Percentiles rank a stretch among this genome's conserved stretches.
Conservation (phyloP, 2,113 vertebrate genomes). For the Diadophis punctatus region DNA sequence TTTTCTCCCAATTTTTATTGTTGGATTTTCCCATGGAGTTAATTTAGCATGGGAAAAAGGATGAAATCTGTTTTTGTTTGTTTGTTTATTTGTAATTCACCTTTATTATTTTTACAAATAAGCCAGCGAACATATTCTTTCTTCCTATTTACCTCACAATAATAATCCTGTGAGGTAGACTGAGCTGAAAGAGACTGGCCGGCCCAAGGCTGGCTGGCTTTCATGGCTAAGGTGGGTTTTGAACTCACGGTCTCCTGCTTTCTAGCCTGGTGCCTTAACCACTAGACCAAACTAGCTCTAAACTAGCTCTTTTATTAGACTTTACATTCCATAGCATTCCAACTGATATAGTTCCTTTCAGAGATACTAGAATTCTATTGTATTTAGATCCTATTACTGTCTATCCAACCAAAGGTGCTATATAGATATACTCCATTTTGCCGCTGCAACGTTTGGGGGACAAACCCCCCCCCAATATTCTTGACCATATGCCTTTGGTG, state of each 20-base stretch:
- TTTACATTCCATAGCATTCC: background rate
- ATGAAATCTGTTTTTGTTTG: too few relatives aligned
- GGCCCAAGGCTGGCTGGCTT: background rate
- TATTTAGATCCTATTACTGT: background rate
- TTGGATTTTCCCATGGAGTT: background rate
- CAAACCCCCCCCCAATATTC: background rate
- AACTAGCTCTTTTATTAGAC: background rate
- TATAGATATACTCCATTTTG: background rate
- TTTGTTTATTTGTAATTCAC: background rate
- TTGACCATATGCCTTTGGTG: background rate
- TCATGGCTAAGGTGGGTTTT: background rate
- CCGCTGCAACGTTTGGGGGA: background rate
- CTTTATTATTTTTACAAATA: background rate
- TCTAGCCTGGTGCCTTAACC: background rate
- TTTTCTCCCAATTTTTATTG: background rate
- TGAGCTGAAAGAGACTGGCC: background rate
- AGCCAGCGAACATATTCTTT: background rate
- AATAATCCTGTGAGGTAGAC: background rate
- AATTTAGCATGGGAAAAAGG: background rate
- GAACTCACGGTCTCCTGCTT: background rate
- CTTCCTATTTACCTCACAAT: background rate
- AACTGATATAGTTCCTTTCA: background rate
- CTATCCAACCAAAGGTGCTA: background rate
- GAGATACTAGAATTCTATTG: background rate
- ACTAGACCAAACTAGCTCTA: background rate